Percentiles rank a stretch among this genome's conserved stretches.
These are phyloP conservation scores for Plestiodon gilberti DNA, from an alignment of 2,113 vertebrate genomes.

Conservation along the genomic window DNA sequence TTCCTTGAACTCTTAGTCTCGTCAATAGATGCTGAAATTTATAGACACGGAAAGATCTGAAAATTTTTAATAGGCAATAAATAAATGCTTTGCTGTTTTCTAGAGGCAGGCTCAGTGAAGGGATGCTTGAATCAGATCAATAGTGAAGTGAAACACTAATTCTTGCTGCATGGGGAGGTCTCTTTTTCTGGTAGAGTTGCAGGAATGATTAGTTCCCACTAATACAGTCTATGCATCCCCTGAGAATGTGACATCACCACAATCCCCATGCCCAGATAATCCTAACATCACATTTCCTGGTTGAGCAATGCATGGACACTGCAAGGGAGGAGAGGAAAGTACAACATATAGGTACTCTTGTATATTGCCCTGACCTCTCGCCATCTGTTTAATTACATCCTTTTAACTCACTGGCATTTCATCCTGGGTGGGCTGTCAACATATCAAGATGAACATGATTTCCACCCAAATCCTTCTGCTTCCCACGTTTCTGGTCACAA, in stretches of 20 bases:
- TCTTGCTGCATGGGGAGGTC: not conserved
- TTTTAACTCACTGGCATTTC: not conserved
- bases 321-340: no score
- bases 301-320: not conserved
- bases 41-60: slow-evolving; percentile 41
- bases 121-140: not conserved
- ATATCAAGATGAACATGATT: not conserved
- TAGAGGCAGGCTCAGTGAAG: not conserved
- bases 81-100: slow-evolving; percentile 51
- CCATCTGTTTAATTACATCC: not conserved
- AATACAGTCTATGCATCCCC: not conserved
- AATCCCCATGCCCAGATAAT: not conserved
- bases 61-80: slow-evolving; percentile 53
- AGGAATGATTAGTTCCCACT: not conserved
- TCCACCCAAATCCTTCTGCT: not conserved
- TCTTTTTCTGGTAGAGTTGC: not conserved
- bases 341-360: not conserved
- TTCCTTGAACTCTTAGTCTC: slow-evolving; percentile 43
- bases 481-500: not conserved
- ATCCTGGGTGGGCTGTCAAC: not conserved
- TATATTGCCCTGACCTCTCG: not conserved
- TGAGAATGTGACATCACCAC: not conserved
- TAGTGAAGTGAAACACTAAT: not conserved
- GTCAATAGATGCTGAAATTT: slow-evolving; percentile 33
- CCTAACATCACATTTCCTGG: not conserved